Percentiles rank a stretch among this genome's conserved stretches.
Conservation (phyloP, 2,113 vertebrate species). For the Pontoporia blainvillei region DNA sequence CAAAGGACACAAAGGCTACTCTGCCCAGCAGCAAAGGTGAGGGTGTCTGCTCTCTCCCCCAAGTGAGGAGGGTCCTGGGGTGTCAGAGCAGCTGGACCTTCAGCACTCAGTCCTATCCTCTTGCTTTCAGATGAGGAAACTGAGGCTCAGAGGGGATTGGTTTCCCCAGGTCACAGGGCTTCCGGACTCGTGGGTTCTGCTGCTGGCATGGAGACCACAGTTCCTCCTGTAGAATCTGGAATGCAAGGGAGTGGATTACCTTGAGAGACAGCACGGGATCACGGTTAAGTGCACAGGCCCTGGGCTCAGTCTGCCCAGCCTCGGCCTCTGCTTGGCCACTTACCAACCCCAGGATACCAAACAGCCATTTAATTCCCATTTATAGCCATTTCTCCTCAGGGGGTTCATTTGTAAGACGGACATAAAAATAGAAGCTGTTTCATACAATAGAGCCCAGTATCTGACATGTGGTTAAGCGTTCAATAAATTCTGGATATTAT, state of each 20-base stretch:
- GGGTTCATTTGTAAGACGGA: neutral
- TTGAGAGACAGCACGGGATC: neutral
- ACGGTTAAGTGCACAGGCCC: neutral
- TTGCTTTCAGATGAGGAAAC: neutral
- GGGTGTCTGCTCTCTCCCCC: neutral
- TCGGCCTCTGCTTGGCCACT: neutral
- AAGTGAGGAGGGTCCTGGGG: neutral
- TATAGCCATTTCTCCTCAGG: neutral
- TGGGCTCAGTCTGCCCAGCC: neutral
- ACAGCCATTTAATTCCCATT: neutral
- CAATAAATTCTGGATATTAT: neutral
- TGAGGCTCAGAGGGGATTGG: neutral
- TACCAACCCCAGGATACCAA: neutral
- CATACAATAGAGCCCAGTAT: neutral
- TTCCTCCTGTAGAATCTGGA: neutral
- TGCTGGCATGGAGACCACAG: accelerated
- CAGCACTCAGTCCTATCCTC: neutral
- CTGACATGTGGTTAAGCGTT: neutral
- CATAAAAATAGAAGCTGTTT: neutral
- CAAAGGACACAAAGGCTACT: constrained; percentile 81
- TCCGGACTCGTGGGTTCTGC: neutral
- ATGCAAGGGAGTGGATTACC: neutral
- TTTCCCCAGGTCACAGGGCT: neutral
- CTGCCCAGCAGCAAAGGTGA: constrained; percentile 84
- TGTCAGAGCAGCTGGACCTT: neutral